Evolutionary conservation across 2,888 invertebrate genomes (phyloP), one percentile per base, ranked within the genome.

Genomic region (Gastrophysa polygoni): DNA sequence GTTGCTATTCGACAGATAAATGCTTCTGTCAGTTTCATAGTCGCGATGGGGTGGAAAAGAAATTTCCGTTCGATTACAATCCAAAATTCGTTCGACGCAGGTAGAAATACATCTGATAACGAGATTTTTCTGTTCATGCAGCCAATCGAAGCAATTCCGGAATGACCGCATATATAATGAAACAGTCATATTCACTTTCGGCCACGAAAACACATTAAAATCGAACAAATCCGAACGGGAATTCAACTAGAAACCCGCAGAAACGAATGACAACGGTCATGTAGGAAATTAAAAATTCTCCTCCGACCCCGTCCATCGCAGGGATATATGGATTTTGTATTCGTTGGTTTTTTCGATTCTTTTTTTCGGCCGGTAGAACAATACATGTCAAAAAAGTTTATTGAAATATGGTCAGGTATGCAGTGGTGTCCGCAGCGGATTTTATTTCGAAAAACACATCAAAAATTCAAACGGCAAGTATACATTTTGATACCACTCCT

Each of bases 201-300:
- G 71, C 77, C 75, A 69, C 78, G 77, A 77, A 78, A 77, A 78
- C 76, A 72, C 77, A 77, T 78, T 77, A 77, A 77, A 77, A 77
- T 74, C 72, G 75, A 73, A 73, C 77, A 75, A 76, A 77, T 77
- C 74, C 72, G 75, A 78, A 77, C 77, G 77, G 77, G 77, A 77
- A 77, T 77, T 74, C 75, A 72, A 74, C 73, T 73, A 73, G 70
- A 71, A 73, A 73, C 75, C 77, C 77, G 67, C 78, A 75, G 71
- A 73, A 75, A 74, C 73, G 73, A 75, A 73, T 73, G 74, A 73
- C 75, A 73, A 74, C 73, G 71, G 68, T 66, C 63, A 56, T 61
- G 24, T 47, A 50, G 63, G 55, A 61, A 66, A 63, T 66, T 66
- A 60, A 63, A 70, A 71, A 71, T 70, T 68, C 65, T 70, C 57